Evolutionary conservation across 2,797 vertebrate species (phyloP), one percentile per base, ranked within the genome.

Genomic region (Mus caroli): DNA sequence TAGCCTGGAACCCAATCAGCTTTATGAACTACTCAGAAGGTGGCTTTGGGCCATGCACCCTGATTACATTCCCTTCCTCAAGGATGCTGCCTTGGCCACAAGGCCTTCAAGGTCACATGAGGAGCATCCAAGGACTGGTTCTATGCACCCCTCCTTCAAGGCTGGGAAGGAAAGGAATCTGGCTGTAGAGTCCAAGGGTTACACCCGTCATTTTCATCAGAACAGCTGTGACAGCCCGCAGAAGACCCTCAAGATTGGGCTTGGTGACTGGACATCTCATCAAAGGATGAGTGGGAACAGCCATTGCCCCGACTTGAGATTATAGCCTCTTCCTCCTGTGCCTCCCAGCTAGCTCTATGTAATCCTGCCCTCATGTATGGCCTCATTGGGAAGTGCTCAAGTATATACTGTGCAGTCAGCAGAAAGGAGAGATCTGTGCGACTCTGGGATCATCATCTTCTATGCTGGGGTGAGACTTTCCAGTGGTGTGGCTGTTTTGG

Each of bases 161-260:
- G 1, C 71, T 15, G 24, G 86, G 73, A 96, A 80, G 91, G 88
- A 52, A 97, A 87, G 71, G 64, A 92, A 60, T 85, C 93, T 46
- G 34, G 0, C 31, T 69, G 46, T 73, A 71, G 17, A 24, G 43
- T 50, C 43, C 43, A 62, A 56, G 26, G 19, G 9, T 62, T 50
- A 31, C 12, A 24, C 1, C 24, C 4, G 6, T 13, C 31, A 22
- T 52, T 31, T n/a, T 84, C 20, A 69, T 52, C 43, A 69, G 6
- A 52, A 28, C 43, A 67, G 43, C 43, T 50, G 6, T 67, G 43
- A 67, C 6, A 43, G 6, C 6, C 26, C 13, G 9, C 24, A 43
- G 19, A 56, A 60, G 19, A n/a, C 11, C 12, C 31, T 24, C 19
- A n/a, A 50, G 83, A 52, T 26, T 15, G 46, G 13, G 31, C 12